Evolutionary conservation across 2,888 invertebrate genomes (phyloP).

Genomic region (Punctoribates punctum): DNA sequence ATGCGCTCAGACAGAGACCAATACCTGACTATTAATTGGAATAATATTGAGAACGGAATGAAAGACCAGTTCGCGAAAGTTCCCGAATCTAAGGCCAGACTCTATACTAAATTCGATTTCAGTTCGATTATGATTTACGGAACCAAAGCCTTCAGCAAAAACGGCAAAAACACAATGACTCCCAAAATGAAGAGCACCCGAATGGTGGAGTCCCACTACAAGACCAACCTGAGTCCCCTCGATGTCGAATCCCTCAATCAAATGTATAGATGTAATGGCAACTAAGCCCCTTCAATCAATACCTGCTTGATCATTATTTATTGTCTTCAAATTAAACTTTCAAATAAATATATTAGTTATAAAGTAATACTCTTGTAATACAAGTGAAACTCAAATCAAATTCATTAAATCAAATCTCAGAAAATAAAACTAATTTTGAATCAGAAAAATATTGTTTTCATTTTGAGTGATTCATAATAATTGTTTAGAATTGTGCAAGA

Average conservation of each 20-base stretch:
- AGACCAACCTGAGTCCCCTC: constrained; percentile 43
- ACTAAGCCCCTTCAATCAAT: too few relatives aligned
- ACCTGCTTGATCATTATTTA: too few relatives aligned
- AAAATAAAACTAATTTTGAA: too few relatives aligned
- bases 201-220: constrained; percentile 46
- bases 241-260: constrained; percentile 45
- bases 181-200: constrained; percentile 39
- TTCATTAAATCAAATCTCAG: too few relatives aligned
- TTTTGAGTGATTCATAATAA: too few relatives aligned
- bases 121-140: constrained; percentile 49
- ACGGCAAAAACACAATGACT: constrained; percentile 45
- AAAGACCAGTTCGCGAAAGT: constrained; percentile 44
- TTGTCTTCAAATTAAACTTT: too few relatives aligned
- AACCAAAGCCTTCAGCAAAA: constrained; percentile 46
- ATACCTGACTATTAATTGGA: constrained; percentile 46
- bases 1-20: constrained; percentile 49
- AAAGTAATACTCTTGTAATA: too few relatives aligned
- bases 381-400: too few relatives aligned
- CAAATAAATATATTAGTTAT: too few relatives aligned
- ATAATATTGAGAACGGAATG: constrained; percentile 46
- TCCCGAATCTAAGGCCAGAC: constrained; percentile 40
- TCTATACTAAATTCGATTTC: constrained; percentile 46
- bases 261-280: constrained; percentile 46
- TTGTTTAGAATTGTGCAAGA: too few relatives aligned
- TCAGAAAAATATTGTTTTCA: too few relatives aligned